These are phyloP conservation scores for Zoanthus gigantus DNA, from an alignment of 92 coral and sea anemone species.

Conservation along the genomic window DNA sequence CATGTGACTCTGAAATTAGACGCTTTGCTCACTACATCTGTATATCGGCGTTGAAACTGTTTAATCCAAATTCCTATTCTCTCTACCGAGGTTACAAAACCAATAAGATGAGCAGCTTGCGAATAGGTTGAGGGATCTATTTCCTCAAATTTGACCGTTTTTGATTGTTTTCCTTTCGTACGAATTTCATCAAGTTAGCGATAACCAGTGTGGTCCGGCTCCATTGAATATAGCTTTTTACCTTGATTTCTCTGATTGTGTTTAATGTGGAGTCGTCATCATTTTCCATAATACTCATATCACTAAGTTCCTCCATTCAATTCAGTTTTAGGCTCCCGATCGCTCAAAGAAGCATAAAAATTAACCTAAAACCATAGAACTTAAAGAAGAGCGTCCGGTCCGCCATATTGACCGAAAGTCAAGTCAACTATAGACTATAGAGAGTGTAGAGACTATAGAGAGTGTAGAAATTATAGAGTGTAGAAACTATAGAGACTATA, in stretches of 20 bases:
- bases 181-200: background rate
- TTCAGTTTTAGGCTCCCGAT: background rate
- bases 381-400: background rate
- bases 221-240: background rate
- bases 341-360: background rate
- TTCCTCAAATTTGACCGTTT: background rate
- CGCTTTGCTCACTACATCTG: background rate
- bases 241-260: background rate
- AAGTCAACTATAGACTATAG: no score
- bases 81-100: background rate
- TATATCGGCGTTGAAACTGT: background rate
- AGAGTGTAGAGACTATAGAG: no score
- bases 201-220: background rate
- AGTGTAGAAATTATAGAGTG: no score
- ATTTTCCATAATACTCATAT: background rate
- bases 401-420: conserved; percentile 6
- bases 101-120: background rate
- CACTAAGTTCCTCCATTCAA: background rate
- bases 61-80: background rate
- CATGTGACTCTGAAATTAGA: background rate
- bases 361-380: background rate
- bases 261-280: background rate
- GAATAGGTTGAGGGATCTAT: background rate
- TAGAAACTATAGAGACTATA: no score
- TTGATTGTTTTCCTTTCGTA: background rate